Base-by-base conservation (phyloP, 2,888 invertebrate species). In the Lagria hirta region DNA sequence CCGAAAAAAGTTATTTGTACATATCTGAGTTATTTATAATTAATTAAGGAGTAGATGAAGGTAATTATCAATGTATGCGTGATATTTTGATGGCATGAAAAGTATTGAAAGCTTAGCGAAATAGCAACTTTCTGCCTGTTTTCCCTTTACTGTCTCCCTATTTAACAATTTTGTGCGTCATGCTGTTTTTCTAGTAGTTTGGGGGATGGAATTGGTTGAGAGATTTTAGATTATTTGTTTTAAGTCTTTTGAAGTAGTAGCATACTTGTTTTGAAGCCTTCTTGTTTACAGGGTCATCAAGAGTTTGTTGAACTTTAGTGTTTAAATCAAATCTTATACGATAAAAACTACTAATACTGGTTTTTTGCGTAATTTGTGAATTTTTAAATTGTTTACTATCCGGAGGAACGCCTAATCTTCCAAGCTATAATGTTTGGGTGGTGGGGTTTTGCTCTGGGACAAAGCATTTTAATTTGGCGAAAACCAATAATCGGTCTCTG, bases 11-110 rank as follows among this genome's bases (percentile, higher is more conserved):
- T 61, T 62, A 61, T 62, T 64, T 61, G 62, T 64, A 65, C 61
- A 65, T 67, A 66, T 66, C 63, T 60, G 43, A 59, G 56, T 55
- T 59, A 62, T 62, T 59, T 61, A 57, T 55, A 58, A 58, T 53
- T 58, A 64, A 62, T 60, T 60, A 54, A 63, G 68, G 61, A 66
- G 68, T 70, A 69, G 70, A 70, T 70, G 70, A 70, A 69, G 70
- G 70, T 70, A 64, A 62, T 11, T 43, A 27, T 7, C 37, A 10
- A 15, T 13, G 16, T 17, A 15, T 29, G 16, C 6, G 13, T 7
- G 17, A 13, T 38, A 14, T 22, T 17, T 16, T 38, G 15, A 8
- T 8, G n/a, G 21, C 15, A 24, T 12, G 26, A 20, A 7, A 23
- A 10, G 14, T n/a, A 13, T 27, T 2, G 21, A 11, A 7, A 1